Base-by-base conservation (phyloP, 2,113 vertebrate species). In the Hypomesus transpacificus region DNA sequence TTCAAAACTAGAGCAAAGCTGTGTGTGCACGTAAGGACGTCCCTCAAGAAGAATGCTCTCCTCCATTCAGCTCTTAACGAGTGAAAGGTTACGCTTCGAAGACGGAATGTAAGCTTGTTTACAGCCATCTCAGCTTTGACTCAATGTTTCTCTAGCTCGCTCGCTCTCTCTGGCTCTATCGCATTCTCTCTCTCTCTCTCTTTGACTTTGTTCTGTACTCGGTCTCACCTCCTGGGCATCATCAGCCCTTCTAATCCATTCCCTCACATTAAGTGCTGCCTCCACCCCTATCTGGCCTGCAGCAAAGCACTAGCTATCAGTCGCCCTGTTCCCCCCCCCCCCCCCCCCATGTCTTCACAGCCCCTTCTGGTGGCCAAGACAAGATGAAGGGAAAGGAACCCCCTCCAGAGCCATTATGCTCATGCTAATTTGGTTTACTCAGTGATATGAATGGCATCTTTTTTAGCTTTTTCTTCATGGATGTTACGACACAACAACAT, bases 161-260 rank as follows among this genome's bases (percentile, higher is more conserved):
- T 22, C 46, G 16, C 46, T 66, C 20, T 58, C 46, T 71, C 18
- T 50, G 17, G 11, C 52, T 56, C 59, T 5, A 14, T 28, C 24
- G 6, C 56, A 7, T 22, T 39, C 31, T 39, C 24, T 52, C 26
- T 3, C 26, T 17, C 69, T 76, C 39, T 79, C 79, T 77, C 68
- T 79, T 79, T 72, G 50, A 73, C 80, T 85, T 84, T 82, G 71
- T 81, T 72, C 68, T 76, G 68, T 77, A 82, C 75, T 67, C 18
- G 11, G 34, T 63, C 77, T 80, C 76, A 83, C 84, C 86, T 87
- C 84, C 53, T 60, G 90, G 88, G 82, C 83, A 83, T 86, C 82
- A 89, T 90, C 83, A 86, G 78, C 84, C 76, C 76, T 79, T 85
- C 83, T 88, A 89, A 90, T 88, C 86, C 87, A 85, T 87, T 83